Evolutionary conservation across 2,113 vertebrate genomes (phyloP).

Genomic region (Trachemys scripta): DNA sequence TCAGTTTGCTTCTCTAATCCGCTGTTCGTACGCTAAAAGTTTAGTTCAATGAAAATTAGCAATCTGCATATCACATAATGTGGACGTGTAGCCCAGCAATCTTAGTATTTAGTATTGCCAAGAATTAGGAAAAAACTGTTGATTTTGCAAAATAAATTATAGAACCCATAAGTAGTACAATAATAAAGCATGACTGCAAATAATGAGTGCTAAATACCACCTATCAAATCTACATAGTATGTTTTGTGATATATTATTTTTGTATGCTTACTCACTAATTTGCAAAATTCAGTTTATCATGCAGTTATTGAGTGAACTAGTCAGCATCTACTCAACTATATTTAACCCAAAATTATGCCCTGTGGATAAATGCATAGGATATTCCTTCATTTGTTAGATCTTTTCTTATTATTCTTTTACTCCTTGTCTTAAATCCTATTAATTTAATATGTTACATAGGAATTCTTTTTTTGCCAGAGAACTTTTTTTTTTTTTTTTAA

Average conservation of each 20-base stretch:
- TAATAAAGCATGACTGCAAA: neutral
- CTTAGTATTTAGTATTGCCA: too few relatives aligned
- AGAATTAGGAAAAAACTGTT: too few relatives aligned
- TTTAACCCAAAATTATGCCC: neutral
- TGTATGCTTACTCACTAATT: neutral
- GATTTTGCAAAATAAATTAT: neutral
- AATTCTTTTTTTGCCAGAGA: neutral
- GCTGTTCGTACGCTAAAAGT: too few relatives aligned
- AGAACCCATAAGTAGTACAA: neutral
- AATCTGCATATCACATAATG: too few relatives aligned
- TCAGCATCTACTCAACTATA: neutral
- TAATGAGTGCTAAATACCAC: neutral
- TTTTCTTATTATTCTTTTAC: neutral
- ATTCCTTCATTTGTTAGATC: neutral
- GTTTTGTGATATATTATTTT: neutral
- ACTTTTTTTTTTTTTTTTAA: too few relatives aligned
- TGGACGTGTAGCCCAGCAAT: neutral
- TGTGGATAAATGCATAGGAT: neutral
- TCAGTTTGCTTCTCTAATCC: too few relatives aligned
- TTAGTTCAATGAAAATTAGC: too few relatives aligned
- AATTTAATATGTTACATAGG: neutral
- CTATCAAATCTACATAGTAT: neutral
- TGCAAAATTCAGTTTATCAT: neutral
- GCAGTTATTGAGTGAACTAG: neutral
- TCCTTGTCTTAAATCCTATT: neutral